These are phyloP conservation scores for Pachyramphus minor DNA, from an alignment of 2,113 vertebrate genomes.

Conservation along the genomic window DNA sequence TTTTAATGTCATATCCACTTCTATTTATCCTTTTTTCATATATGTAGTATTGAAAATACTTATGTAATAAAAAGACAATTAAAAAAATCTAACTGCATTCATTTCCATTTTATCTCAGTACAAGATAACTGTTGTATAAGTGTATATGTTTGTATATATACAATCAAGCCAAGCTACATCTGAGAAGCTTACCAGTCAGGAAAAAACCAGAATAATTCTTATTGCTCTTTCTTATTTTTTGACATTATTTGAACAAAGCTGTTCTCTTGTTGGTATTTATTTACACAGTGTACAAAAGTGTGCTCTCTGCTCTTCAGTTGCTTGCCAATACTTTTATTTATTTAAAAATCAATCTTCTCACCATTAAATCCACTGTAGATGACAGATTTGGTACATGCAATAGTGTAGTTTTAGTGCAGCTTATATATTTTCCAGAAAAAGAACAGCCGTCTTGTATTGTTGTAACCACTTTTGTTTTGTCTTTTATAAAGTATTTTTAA, in stretches of 20 bases:
- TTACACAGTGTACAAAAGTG: not conserved
- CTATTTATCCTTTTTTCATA: not conserved
- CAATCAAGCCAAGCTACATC: not conserved
- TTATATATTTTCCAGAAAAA: not conserved
- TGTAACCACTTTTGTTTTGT: not conserved
- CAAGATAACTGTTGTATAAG: not conserved
- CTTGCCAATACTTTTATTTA: not conserved
- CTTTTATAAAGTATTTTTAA: constrained; percentile 3
- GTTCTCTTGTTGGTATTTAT: not conserved
- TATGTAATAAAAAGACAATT: not conserved
- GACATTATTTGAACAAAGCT: not conserved
- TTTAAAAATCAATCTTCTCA: constrained; percentile 8
- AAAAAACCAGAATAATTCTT: not conserved
- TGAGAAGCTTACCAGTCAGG: not conserved
- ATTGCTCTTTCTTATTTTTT: not conserved
- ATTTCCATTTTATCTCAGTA: not conserved
- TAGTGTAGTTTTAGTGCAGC: not conserved
- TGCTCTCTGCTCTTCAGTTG: not conserved
- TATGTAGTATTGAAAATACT: not conserved
- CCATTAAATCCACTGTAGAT: not conserved
- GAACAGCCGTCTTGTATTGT: not conserved
- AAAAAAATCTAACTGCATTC: not conserved
- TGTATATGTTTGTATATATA: not conserved
- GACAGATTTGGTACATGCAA: not conserved
- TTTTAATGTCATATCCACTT: not conserved